These are phyloP conservation scores for Thymallus thymallus DNA, from an alignment of 2,113 vertebrate species.

Conservation along the genomic window DNA sequence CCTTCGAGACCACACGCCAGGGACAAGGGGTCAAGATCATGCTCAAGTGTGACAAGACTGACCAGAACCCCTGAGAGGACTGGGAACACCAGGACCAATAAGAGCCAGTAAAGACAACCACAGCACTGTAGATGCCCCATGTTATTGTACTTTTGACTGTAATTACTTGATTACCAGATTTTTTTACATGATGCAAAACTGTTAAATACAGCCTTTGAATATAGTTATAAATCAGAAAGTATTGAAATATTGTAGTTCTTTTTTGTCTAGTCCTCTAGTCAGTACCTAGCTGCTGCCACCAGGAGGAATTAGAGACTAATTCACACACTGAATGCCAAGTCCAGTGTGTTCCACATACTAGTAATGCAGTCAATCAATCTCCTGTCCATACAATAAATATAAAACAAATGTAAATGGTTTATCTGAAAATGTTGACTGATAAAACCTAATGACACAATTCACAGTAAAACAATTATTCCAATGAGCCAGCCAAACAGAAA, in stretches of 20 bases:
- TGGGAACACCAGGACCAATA: not conserved
- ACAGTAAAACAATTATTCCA: not conserved
- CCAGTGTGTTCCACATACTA: not conserved
- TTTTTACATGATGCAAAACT: not conserved
- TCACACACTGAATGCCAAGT: not conserved
- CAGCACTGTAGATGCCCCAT: not conserved
- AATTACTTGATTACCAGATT: not conserved
- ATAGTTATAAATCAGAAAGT: not conserved
- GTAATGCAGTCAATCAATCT: not conserved
- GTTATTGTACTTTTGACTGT: not conserved
- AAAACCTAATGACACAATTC: not conserved
- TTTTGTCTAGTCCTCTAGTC: not conserved
- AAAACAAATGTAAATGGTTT: not conserved
- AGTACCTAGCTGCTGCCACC: constrained; percentile 16
- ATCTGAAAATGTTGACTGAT: no score
- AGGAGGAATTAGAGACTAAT: constrained; percentile 44
- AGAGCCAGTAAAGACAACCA: not conserved
- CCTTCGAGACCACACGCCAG: constrained; percentile 87
- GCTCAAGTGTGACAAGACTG: constrained; percentile 89
- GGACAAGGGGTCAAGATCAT: constrained; percentile 92
- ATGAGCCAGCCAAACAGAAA: constrained; percentile 26
- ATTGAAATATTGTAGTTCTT: no score
- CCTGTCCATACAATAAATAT: no score
- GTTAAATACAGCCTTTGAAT: not conserved
- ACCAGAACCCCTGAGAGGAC: constrained; percentile 80